phyloP scores from a whole-genome alignment of 2,797 vertebrate species.

The Poeciliopsis turneri region DNA sequence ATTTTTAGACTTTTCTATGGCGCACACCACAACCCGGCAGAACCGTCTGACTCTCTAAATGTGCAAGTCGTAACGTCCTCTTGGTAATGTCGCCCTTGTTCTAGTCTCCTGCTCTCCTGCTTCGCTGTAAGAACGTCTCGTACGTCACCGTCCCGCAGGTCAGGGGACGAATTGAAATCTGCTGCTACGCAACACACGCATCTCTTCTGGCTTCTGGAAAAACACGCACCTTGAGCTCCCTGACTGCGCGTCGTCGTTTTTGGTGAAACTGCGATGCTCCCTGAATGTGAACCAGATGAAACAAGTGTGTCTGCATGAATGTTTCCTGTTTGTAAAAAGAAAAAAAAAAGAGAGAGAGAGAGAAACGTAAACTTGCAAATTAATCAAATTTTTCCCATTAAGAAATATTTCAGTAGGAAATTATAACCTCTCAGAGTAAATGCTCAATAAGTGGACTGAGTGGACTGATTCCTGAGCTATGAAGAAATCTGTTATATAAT shows the following conservation, averaged over 20 bases:
- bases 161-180: slow-evolving; percentile 12
- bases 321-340: slow-evolving; percentile 16
- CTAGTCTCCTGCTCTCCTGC: slow-evolving; percentile 32
- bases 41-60: slow-evolving; percentile 62
- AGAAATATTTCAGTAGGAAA: slow-evolving; percentile 17
- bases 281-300: slow-evolving; percentile 52
- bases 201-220: slow-evolving; percentile 17
- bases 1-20: slow-evolving; percentile 48
- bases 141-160: slow-evolving; percentile 18
- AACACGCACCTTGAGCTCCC: slow-evolving; percentile 28
- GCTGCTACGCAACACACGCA: slow-evolving; percentile 6
- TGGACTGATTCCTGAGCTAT: not conserved
- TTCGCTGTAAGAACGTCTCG: slow-evolving; percentile 35
- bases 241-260: slow-evolving; percentile 25
- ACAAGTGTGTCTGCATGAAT: slow-evolving; percentile 53
- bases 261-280: slow-evolving; percentile 19
- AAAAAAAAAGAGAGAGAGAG: not conserved
- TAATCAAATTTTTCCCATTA: slow-evolving; percentile 1
- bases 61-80: slow-evolving; percentile 62
- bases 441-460: not conserved
- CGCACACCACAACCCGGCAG: slow-evolving; percentile 43
- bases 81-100: slow-evolving; percentile 62
- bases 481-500: not conserved
- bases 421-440: not conserved
- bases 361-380: not conserved